These are phyloP conservation scores for Coilia nasus DNA, from an alignment of 2,797 vertebrate genomes.

Conservation along the genomic window DNA sequence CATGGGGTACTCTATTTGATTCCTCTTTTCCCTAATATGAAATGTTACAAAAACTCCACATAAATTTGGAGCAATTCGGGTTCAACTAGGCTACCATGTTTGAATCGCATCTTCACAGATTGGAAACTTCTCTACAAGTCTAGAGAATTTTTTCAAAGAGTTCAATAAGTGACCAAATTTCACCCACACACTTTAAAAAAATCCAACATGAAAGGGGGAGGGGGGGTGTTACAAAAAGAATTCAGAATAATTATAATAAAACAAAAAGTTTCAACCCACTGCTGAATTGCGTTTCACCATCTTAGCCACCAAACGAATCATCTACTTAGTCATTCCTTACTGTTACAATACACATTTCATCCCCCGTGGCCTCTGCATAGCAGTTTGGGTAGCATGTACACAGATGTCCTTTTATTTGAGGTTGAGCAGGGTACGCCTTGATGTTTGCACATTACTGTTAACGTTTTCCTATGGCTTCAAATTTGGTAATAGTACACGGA, in stretches of 20 bases:
- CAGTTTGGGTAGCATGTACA: neutral
- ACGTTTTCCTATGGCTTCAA: neutral
- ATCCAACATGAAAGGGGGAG: constrained; percentile 8
- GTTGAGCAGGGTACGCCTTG: neutral
- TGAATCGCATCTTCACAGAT: constrained; percentile 35
- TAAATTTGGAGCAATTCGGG: constrained; percentile 63
- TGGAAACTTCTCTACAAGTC: constrained; percentile 41
- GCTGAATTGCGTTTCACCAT: constrained; percentile 50
- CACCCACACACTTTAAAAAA: constrained; percentile 34
- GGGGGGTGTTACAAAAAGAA: constrained; percentile 34
- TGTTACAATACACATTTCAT: constrained; percentile 40
- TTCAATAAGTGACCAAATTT: constrained; percentile 12
- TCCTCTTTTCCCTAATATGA: constrained; percentile 39
- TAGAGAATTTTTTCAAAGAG: constrained; percentile 50
- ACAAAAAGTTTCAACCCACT: constrained; percentile 28
- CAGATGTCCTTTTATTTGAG: neutral
- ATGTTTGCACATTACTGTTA: neutral
- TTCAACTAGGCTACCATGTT: neutral
- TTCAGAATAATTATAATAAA: neutral
- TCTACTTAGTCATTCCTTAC: constrained; percentile 33
- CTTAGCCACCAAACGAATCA: constrained; percentile 43
- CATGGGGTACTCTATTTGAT: constrained; percentile 66
- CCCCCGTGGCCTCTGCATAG: constrained; percentile 1
- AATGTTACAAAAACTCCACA: constrained; percentile 70
- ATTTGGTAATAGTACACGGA: neutral